Evolutionary conservation across 2,888 invertebrate genomes (phyloP), one percentile per base, ranked within the genome.

Genomic region (Eubasilissa splendida): DNA sequence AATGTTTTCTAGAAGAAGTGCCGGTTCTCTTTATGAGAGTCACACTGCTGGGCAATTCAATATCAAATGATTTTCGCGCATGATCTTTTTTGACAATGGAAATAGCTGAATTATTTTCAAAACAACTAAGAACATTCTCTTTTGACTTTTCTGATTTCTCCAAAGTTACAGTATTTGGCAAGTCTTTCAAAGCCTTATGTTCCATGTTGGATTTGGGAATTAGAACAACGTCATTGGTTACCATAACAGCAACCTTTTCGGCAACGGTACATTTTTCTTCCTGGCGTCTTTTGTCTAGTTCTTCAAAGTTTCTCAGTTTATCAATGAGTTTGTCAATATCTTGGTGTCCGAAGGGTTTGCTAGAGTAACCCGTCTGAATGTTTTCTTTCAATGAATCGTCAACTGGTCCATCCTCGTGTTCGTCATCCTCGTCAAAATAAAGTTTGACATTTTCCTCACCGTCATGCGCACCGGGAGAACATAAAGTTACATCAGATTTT

Each of bases 71-170:
- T 83, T 88, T 89, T 76, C 91, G 87, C 4, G 88, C 88, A 84
- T 89, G 89, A 85, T 91, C 91, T 84, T 90, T 87, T 84, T 91
- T 90, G 10, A 90, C 88, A 85, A 91, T 90, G 77, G 91, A 91
- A 84, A 91, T 90, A 53, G 90, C 90, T 1, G 90, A 90, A 85
- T 91, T 91, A 83, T 90, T 91, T 86, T 91, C 91, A 84, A 91
- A 90, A 84, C 90, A 90, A 84, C 90, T 90, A 54, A 91, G 85
- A 31, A 91, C 87, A 85, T 90, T 90, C 84, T 90, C 90, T 83
- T 91, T 91, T 85, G 90, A 89, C 85, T 59, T 88, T 7, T 63
- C 63, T 8, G 90, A 88, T 80, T 88, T 87, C 10, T 88, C 88
- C 14, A 90, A 87, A 5, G 68, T 66, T 10, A 79, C 33, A 33